phyloP scores from a whole-genome alignment of 2,113 vertebrate genomes.

The Neoarius graeffei region DNA sequence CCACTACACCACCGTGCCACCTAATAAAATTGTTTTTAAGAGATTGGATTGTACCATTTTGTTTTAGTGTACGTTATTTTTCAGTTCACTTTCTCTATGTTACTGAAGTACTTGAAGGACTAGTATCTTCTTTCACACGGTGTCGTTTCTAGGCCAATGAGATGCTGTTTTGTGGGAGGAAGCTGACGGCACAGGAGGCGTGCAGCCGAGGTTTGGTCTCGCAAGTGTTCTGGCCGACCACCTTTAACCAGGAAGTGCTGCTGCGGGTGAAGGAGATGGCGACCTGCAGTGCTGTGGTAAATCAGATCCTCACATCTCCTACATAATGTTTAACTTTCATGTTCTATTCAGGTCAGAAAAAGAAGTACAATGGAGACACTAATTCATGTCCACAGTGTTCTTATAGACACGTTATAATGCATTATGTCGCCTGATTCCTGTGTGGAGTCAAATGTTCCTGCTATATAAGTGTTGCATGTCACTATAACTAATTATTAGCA shows the following conservation, averaged over 20 bases:
- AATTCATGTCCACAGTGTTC: not conserved
- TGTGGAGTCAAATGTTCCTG: not conserved
- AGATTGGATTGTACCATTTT: too few species aligned
- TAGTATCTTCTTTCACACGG: not conserved
- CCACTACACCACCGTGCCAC: too few species aligned
- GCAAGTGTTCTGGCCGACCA: conserved; percentile 98
- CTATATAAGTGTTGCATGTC: not conserved
- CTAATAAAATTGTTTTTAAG: too few species aligned
- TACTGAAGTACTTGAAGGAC: too few species aligned
- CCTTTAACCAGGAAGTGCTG: conserved; percentile 98
- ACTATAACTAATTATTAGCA: not conserved
- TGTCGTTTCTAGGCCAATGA: conserved; percentile 86
- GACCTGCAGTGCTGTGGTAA: conserved; percentile 92
- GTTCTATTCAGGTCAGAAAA: not conserved
- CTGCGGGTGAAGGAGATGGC: conserved; percentile 96
- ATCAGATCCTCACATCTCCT: conserved; percentile 39
- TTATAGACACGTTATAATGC: not conserved
- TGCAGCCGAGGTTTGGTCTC: conserved; percentile 94
- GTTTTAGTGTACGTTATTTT: too few species aligned
- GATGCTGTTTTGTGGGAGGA: conserved; percentile 96
- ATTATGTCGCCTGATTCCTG: not conserved
- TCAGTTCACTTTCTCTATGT: too few species aligned
- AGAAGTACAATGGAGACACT: not conserved
- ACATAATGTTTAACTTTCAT: not conserved
- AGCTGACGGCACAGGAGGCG: conserved; percentile 93